Conservation (phyloP, 2,113 vertebrate species). For the Blennius ocellaris region DNA sequence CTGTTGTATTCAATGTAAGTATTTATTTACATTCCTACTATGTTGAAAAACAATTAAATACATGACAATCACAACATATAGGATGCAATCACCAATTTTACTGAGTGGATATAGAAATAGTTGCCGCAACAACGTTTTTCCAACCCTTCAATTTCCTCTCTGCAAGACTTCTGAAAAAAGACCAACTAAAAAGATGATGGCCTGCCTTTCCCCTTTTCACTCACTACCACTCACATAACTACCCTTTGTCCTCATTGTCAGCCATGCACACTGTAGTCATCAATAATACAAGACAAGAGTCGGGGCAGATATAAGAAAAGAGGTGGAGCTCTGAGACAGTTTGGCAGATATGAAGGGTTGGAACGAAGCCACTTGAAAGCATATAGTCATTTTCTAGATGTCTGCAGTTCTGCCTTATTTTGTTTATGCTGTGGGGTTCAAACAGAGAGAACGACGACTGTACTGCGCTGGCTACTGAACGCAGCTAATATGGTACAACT, state of each 20-base stretch:
- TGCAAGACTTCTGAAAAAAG: background rate
- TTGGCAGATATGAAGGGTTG: slow-evolving; percentile 28
- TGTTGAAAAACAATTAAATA: too few relatives aligned
- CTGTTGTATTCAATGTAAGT: too few relatives aligned
- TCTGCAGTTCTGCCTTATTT: slow-evolving; percentile 17
- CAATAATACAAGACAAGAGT: slow-evolving; percentile 44
- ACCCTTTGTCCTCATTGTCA: slow-evolving; percentile 34
- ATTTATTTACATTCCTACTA: too few relatives aligned
- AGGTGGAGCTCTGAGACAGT: slow-evolving; percentile 47
- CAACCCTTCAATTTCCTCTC: background rate
- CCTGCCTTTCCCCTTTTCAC: background rate
- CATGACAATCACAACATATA: too few relatives aligned
- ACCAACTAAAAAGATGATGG: background rate
- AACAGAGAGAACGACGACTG: slow-evolving; percentile 5
- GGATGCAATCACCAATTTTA: too few relatives aligned
- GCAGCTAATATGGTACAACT: slow-evolving; percentile 1
- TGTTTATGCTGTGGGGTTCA: slow-evolving; percentile 20
- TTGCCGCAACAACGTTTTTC: background rate
- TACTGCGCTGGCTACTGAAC: slow-evolving; percentile 18
- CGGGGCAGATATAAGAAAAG: slow-evolving; percentile 36
- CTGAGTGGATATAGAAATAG: background rate
- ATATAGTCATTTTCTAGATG: slow-evolving; percentile 15
- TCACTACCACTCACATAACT: slow-evolving; percentile 6
- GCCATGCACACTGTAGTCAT: slow-evolving; percentile 41
- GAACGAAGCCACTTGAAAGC: slow-evolving; percentile 51